These are phyloP conservation scores for Rana temporaria DNA, from an alignment of 2,113 vertebrate species.

Conservation along the genomic window DNA sequence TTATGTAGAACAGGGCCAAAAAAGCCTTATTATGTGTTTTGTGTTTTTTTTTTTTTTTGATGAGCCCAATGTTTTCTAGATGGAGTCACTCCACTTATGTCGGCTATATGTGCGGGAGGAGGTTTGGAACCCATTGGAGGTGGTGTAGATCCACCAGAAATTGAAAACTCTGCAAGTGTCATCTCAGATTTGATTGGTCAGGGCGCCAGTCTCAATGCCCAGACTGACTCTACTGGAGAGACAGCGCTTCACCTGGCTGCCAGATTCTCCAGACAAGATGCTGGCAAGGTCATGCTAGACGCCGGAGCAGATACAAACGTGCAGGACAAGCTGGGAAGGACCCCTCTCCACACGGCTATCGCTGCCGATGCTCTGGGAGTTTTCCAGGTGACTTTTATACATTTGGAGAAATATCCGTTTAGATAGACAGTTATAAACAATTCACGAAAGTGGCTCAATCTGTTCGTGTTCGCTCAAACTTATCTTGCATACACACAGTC, in stretches of 20 bases:
- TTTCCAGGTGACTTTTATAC: conserved; percentile 66
- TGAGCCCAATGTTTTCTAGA: conserved; percentile 49
- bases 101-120: conserved; percentile 65
- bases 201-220: conserved; percentile 64
- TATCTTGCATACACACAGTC: no score
- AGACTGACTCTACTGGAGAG: conserved; percentile 71
- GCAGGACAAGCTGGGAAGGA: conserved; percentile 65
- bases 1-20: no score
- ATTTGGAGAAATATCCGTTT: no score
- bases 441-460: no score
- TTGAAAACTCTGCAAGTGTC: conserved; percentile 55
- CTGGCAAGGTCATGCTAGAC: conserved; percentile 66
- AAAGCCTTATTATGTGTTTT: no score
- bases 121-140: conserved; percentile 65
- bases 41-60: no score
- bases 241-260: conserved; percentile 78
- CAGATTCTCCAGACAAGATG: conserved; percentile 65
- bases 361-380: conserved; percentile 69
- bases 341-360: conserved; percentile 68
- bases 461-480: no score
- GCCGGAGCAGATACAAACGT: conserved; percentile 69
- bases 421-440: no score
- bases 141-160: conserved; percentile 57
- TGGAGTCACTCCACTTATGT: conserved; percentile 67
- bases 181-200: conserved; percentile 62